Percentiles rank a stretch among this genome's conserved stretches.
Evolutionary conservation across 2,888 invertebrate species (phyloP).

Genomic region (Athalia circularis): DNA sequence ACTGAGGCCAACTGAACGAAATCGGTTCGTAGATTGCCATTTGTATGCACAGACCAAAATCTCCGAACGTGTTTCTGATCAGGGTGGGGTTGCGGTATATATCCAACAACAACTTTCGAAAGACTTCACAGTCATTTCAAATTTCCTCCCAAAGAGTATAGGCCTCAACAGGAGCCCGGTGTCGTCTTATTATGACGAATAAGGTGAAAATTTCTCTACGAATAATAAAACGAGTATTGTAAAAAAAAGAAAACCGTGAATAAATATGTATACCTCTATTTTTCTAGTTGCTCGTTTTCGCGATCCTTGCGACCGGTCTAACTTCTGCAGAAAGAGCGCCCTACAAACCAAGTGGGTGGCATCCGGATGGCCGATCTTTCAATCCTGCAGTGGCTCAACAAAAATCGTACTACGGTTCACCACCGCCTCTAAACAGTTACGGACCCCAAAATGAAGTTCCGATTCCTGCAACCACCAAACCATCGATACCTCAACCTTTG

Average conservation of each 20-base stretch:
- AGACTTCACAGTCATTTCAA: slow-evolving; percentile 40
- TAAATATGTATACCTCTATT: too few relatives aligned
- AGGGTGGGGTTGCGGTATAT: slow-evolving; percentile 58
- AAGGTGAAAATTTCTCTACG: slow-evolving; percentile 22
- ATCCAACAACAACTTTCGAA: slow-evolving; percentile 46
- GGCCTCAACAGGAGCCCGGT: not conserved
- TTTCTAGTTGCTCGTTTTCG: slow-evolving; percentile 42
- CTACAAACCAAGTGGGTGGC: slow-evolving; percentile 68
- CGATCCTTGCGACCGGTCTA: slow-evolving; percentile 51
- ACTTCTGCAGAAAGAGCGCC: slow-evolving; percentile 55
- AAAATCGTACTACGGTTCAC: slow-evolving; percentile 56
- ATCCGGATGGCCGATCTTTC: slow-evolving; percentile 66
- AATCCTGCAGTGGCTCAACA: slow-evolving; percentile 44
- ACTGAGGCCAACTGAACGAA: slow-evolving; percentile 53
- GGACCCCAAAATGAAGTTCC: slow-evolving; percentile 45
- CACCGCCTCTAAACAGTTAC: slow-evolving; percentile 50
- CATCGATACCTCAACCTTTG: too few relatives aligned
- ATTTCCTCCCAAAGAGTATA: slow-evolving; percentile 3
- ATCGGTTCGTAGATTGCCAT: slow-evolving; percentile 51
- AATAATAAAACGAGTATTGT: not conserved
- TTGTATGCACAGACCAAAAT: slow-evolving; percentile 55
- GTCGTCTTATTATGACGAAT: not conserved
- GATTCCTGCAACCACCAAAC: slow-evolving; percentile 32
- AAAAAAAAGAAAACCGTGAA: too few relatives aligned
- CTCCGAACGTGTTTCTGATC: slow-evolving; percentile 45